Base-by-base conservation (phyloP, 2,888 invertebrate genomes). In the Baccha elongata region DNA sequence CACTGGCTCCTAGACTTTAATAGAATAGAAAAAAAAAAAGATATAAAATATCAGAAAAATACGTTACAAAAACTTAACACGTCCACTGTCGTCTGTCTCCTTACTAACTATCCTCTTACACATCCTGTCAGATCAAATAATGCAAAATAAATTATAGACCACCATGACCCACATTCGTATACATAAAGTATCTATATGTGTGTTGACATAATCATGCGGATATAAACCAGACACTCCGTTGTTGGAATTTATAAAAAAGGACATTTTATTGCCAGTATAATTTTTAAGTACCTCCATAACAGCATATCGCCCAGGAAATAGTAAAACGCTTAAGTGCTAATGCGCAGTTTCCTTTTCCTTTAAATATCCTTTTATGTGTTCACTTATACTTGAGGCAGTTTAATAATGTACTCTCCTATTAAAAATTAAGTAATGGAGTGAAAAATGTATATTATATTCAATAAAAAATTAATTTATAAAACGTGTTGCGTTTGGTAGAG, bases 261-360 rank as follows among this genome's bases (percentile, higher is more conserved):
- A 46, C 32, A 62, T 19, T 72, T 53, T 64, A 72, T 72, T 64
- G 62, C 53, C 53, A 64, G 53, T 72, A 53, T 53, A 72, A 72
- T 40, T 52, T 32, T 58, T 58, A 58, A 58, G 58, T 58, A 58
- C 26, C 40, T 58, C 40, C 40, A 58, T 58, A 58, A 40, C 40
- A 53, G 37, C 10, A 23, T 29, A 50, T 50, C 13, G 6, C 15
- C 15, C 40, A 40, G 58, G 58, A 58, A 58, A 58, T 58, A 40
- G 58, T 58, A 58, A 58, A 58, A 58, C 26, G 58, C 58, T 58
- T 58, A 26, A 58, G 58, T 58, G 58, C 58, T 53, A 53, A 53
- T 53, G 35, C 35, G n/a, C 35, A 3, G 35, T 53, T 53, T 53
- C 53, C 40, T 58, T n/a, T n/a, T 58, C 15, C 58, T 58, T 15